Evolutionary conservation across 2,797 vertebrate species (phyloP).

Genomic region (Vultur gryphus): DNA sequence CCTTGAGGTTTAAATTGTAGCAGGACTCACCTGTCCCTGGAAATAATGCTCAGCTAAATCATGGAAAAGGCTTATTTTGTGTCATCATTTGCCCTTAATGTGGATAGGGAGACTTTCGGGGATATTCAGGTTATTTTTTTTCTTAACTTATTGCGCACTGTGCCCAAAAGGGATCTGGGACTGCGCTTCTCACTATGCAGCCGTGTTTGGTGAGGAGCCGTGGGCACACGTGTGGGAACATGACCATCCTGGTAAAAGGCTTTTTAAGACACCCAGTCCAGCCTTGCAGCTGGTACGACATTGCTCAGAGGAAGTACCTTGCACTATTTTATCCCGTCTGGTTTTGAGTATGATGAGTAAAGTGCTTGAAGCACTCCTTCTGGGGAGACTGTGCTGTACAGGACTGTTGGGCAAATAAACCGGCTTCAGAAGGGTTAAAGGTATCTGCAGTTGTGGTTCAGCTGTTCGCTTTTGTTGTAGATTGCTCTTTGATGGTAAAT

Average conservation of each 20-base stretch:
- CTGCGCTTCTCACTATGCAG: background rate
- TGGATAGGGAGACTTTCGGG: background rate
- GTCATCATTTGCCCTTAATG: background rate
- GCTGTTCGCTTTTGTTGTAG: background rate
- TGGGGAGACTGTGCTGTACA: accelerated
- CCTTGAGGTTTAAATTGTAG: background rate
- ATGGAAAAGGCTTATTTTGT: background rate
- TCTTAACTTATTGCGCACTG: background rate
- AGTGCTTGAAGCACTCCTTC: background rate
- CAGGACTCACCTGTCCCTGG: background rate
- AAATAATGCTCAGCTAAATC: background rate
- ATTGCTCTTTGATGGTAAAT: constrained; percentile 47
- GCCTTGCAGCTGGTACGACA: background rate
- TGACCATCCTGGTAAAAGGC: background rate
- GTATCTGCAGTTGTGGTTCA: background rate
- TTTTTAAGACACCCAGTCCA: background rate
- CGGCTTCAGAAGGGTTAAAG: background rate
- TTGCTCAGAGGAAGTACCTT: background rate
- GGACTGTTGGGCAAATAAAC: background rate
- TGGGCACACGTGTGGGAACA: background rate
- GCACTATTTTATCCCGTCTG: background rate
- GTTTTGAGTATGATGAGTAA: background rate
- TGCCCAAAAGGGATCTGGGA: background rate
- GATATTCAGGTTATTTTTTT: background rate
- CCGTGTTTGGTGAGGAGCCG: background rate